Percentiles rank a stretch among this genome's conserved stretches.
Conservation (phyloP, 2,888 invertebrate species). For the Drosophila buzzatii region DNA sequence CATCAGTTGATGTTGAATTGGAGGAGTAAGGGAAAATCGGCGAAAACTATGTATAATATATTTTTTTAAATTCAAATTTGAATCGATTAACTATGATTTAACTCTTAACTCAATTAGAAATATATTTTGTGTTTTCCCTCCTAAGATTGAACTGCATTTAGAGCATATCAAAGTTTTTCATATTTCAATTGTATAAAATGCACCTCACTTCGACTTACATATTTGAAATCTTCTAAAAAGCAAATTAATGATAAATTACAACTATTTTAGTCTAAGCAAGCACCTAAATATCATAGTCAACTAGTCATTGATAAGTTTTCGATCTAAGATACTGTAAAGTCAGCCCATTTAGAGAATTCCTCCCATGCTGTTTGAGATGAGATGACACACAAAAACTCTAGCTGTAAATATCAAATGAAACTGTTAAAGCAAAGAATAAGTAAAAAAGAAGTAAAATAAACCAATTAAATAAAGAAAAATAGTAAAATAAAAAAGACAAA, state of each 20-base stretch:
- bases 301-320: constrained; percentile 2
- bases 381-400: constrained; percentile 8
- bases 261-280: constrained; percentile 38
- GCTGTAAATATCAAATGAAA: constrained; percentile 31
- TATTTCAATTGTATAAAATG: constrained; percentile 72
- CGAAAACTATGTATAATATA: constrained; percentile 45
- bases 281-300: constrained; percentile 38
- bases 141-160: constrained; percentile 39
- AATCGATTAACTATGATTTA: constrained; percentile 22
- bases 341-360: constrained; percentile 17
- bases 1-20: constrained; percentile 33
- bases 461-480: background rate
- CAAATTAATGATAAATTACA: constrained; percentile 16
- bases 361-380: background rate
- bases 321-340: constrained; percentile 57
- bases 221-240: constrained; percentile 24
- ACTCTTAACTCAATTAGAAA: background rate
- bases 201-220: constrained; percentile 45
- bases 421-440: background rate
- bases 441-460: background rate
- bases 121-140: background rate
- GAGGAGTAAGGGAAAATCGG: constrained; percentile 1
- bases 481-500: constrained; percentile 5
- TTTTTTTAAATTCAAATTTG: constrained; percentile 27
- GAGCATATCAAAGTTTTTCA: constrained; percentile 62